These are phyloP conservation scores for Folsomia candida DNA, from an alignment of 2,888 invertebrate species.

Conservation along the genomic window DNA sequence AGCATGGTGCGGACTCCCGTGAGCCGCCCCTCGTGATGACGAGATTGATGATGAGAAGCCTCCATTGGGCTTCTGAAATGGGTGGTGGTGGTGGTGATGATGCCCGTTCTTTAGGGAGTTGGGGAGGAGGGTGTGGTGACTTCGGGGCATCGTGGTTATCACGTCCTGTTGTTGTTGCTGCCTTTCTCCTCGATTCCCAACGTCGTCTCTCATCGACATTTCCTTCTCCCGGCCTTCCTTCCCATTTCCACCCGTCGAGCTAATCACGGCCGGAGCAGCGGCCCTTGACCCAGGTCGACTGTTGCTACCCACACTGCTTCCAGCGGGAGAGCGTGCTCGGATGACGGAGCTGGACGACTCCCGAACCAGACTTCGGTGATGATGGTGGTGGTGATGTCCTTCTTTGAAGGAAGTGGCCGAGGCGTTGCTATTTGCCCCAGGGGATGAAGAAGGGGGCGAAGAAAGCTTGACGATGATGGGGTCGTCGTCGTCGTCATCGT, in stretches of 20 bases:
- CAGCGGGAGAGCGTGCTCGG: neutral
- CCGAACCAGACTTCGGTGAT: conserved; percentile 1
- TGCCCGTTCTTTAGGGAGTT: neutral
- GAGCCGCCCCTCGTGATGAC: too few species aligned
- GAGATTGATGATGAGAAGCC: neutral
- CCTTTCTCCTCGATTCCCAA: too few species aligned
- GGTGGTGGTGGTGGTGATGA: too few species aligned
- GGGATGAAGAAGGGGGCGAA: conserved; percentile 18
- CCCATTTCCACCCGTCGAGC: neutral
- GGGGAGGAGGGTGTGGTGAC: neutral
- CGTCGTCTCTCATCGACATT: too few species aligned
- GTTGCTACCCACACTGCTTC: too few species aligned
- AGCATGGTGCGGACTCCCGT: too few species aligned
- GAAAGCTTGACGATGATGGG: neutral
- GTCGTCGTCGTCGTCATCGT: neutral
- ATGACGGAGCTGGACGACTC: neutral
- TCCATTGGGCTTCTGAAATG: neutral
- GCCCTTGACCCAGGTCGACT: neutral
- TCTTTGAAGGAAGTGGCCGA: neutral
- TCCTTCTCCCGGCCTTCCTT: neutral
- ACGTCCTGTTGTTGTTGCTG: neutral
- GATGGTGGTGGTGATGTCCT: conserved; percentile 13
- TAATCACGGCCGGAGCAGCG: neutral
- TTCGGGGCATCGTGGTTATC: neutral
- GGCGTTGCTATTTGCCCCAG: neutral